Evolutionary conservation across 2,888 invertebrate species (phyloP).

Genomic region (Cartodere bifasciata): DNA sequence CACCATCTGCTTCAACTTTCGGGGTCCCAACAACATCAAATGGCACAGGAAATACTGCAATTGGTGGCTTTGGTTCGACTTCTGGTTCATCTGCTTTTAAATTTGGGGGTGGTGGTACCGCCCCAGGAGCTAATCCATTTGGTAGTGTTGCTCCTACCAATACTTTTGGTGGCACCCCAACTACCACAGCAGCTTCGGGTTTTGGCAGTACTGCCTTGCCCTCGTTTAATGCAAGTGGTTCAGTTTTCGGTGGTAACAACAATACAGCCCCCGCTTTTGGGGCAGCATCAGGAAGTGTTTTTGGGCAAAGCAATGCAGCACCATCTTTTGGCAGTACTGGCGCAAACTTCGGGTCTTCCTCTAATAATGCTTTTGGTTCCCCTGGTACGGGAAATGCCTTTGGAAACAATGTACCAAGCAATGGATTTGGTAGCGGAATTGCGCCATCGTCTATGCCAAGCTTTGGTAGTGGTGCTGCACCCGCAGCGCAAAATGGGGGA

Average conservation of each 20-base stretch:
- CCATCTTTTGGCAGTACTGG: not conserved
- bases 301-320: not conserved
- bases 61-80: not conserved
- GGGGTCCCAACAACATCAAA: not conserved
- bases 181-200: conserved; percentile 4
- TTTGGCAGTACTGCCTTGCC: conserved; percentile 5
- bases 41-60: not conserved
- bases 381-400: conserved; percentile 6
- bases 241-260: conserved; percentile 5
- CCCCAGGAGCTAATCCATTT: conserved; percentile 1
- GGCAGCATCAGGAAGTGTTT: not conserved
- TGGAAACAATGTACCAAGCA: conserved; percentile 6
- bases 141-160: conserved; percentile 1
- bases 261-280: conserved; percentile 3
- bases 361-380: conserved; percentile 5
- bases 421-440: conserved; percentile 1
- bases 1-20: conserved; percentile 1
- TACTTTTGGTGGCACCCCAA: conserved; percentile 7
- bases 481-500: conserved; percentile 2
- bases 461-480: not conserved
- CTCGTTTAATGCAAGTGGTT: conserved; percentile 6
- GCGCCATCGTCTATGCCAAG: not conserved
- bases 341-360: not conserved
- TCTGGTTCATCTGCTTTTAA: not conserved
- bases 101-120: not conserved